Evolutionary conservation across 2,888 invertebrate genomes (phyloP).

Genomic region (Thera obeliscata): DNA sequence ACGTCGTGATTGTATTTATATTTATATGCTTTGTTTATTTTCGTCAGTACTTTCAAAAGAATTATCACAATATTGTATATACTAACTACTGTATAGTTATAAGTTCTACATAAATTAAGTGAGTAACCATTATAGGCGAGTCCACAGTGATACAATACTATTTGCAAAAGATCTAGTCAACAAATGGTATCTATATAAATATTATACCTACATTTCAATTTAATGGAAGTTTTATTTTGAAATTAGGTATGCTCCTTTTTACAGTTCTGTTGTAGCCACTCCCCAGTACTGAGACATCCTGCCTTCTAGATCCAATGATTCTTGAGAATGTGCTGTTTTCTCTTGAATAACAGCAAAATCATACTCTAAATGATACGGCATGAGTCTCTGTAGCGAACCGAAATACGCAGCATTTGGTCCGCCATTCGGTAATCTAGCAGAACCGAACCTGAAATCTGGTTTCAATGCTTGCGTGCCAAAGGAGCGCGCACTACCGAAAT

Average conservation of each 20-base stretch:
- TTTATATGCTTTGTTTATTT: conserved; percentile 51
- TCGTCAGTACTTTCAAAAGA: conserved; percentile 53
- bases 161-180: conserved; percentile 84
- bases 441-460: conserved; percentile 84
- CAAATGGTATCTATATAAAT: conserved; percentile 77
- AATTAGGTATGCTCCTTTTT: conserved; percentile 51
- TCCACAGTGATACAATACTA: conserved; percentile 77
- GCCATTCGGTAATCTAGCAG: conserved; percentile 86
- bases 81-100: conserved; percentile 41
- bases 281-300: conserved; percentile 97
- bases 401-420: conserved; percentile 95
- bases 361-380: conserved; percentile 92
- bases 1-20: conserved; percentile 43
- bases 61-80: conserved; percentile 72
- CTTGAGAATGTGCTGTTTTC: conserved; percentile 86
- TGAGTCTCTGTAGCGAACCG: conserved; percentile 91
- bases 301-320: conserved; percentile 91
- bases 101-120: conserved; percentile 47
- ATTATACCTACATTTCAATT: conserved; percentile 64
- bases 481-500: conserved; percentile 92
- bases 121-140: conserved; percentile 65
- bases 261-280: conserved; percentile 93
- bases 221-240: conserved; percentile 77
- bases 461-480: conserved; percentile 87
- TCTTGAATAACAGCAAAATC: conserved; percentile 94